Base-by-base conservation (phyloP, 2,113 vertebrate genomes). In the Barnardius zonarius region DNA sequence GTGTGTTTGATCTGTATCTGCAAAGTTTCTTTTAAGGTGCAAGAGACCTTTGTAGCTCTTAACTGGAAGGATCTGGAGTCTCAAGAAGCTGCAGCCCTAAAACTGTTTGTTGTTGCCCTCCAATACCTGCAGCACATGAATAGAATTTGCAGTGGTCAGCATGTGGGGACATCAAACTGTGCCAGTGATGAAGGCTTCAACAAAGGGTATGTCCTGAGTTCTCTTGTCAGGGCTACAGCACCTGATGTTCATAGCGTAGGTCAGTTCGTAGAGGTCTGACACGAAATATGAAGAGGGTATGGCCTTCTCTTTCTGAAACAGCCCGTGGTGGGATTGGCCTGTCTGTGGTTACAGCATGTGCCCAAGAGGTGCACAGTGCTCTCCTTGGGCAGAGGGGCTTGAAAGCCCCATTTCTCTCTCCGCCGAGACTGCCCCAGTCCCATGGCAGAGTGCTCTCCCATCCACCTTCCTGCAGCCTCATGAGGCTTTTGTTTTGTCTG, bases 291-390 rank as follows among this genome's bases (percentile, higher is more conserved):
- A 51, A 63, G n/a, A 27, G 27, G 15, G 5, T 33, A 43, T 37
- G 16, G 13, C 28, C 43, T 33, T 30, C 41, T 87, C 16, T 28
- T 90, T 86, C 64, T 69, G 31, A 75, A 87, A 31, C 24, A 55
- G 35, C 24, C 17, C 0, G 0, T 22, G 19, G 27, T 81, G 51
- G 23, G 24, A 74, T 18, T 2, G 0, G 39, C 19, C 35, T 33
- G 5, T 13, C 72, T 59, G n/a, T 69, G 41, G 17, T 44, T 59
- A 61, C 43, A 69, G 49, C 37, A n/a, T 7, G 1, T 17, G 15
- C 25, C 54, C 22, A 33, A 54, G 74, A 75, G 22, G 52, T 51
- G 14, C 31, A 8, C 0, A 3, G 62, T 69, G 68, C 57, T 13
- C 31, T 39, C 7, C 62, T 57, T 57, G 49, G 55, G 27, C 33